Conservation (phyloP, 2,888 invertebrate genomes). For the Pterostichus madidus region DNA sequence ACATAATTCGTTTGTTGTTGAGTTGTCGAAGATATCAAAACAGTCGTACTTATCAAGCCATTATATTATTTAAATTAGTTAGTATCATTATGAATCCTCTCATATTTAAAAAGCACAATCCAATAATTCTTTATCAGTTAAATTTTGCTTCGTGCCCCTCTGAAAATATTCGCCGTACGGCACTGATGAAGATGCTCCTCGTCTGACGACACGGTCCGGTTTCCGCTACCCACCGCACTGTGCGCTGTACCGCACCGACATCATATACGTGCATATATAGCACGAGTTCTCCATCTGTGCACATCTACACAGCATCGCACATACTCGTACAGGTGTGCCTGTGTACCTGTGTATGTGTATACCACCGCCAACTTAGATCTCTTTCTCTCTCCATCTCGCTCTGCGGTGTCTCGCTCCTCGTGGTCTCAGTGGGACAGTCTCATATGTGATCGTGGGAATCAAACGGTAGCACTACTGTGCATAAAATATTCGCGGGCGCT, state of each 20-base stretch:
- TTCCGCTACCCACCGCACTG: slow-evolving; percentile 56
- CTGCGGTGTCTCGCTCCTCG: not conserved
- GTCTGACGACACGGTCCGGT: slow-evolving; percentile 57
- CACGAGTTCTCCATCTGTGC: slow-evolving; percentile 53
- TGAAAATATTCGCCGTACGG: not conserved
- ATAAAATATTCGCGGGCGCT: slow-evolving; percentile 55
- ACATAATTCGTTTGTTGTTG: too few species aligned
- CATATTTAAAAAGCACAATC: too few species aligned
- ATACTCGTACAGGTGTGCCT: slow-evolving; percentile 44
- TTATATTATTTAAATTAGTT: too few species aligned
- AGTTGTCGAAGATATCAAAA: too few species aligned
- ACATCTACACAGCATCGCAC: slow-evolving; percentile 11
- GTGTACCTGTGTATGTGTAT: slow-evolving; percentile 33
- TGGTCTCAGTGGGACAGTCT: slow-evolving; percentile 60
- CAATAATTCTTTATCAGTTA: too few species aligned
- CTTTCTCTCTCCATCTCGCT: slow-evolving; percentile 37
- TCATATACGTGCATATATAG: slow-evolving; percentile 31
- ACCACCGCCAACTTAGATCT: slow-evolving; percentile 54
- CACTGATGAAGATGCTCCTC: slow-evolving; percentile 64
- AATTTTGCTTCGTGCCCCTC: too few species aligned
- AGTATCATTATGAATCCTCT: too few species aligned
- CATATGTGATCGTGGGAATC: slow-evolving; percentile 67
- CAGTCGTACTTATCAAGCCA: too few species aligned
- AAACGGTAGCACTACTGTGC: slow-evolving; percentile 59
- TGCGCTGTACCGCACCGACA: slow-evolving; percentile 24